Evolutionary conservation across 2,888 invertebrate species (phyloP).

Genomic region (Caenorhabditis parvicauda): DNA sequence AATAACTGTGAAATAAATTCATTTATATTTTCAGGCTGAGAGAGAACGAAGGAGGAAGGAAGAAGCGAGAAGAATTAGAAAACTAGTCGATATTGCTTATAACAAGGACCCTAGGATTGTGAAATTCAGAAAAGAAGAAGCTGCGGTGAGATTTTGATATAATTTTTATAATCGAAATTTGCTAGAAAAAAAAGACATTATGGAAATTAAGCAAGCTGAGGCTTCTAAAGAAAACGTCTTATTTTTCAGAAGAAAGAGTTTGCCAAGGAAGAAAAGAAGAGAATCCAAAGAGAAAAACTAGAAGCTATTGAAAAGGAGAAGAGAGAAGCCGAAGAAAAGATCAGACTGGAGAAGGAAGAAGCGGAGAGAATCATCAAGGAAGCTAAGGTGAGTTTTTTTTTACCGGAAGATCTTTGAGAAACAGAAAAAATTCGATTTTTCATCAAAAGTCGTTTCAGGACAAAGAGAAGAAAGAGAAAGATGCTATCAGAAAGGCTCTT

Average conservation of each 20-base stretch:
- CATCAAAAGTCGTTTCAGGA: conserved; percentile 16
- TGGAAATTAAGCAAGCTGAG: too few species aligned
- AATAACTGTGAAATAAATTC: neutral
- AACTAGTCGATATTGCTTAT: conserved; percentile 89
- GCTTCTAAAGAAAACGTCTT: neutral
- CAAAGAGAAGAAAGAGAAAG: conserved; percentile 60
- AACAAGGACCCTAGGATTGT: conserved; percentile 88
- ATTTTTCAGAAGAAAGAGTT: conserved; percentile 35
- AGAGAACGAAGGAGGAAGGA: conserved; percentile 91
- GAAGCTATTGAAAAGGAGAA: conserved; percentile 38
- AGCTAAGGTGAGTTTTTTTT: conserved; percentile 9
- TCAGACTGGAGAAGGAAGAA: conserved; percentile 33
- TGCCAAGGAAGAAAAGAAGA: conserved; percentile 33
- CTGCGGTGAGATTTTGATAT: conserved; percentile 72
- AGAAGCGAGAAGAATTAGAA: conserved; percentile 86
- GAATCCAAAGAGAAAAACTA: conserved; percentile 25
- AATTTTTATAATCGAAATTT: neutral
- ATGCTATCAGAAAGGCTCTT: conserved; percentile 66
- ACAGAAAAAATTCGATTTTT: neutral
- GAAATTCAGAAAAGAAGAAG: conserved; percentile 88
- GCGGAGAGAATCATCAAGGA: conserved; percentile 25
- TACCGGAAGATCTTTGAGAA: neutral
- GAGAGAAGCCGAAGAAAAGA: conserved; percentile 45
- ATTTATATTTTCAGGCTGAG: conserved; percentile 67
- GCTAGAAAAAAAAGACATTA: neutral